Evolutionary conservation across 2,797 vertebrate species (phyloP).

Genomic region (Myotis findleyi): DNA sequence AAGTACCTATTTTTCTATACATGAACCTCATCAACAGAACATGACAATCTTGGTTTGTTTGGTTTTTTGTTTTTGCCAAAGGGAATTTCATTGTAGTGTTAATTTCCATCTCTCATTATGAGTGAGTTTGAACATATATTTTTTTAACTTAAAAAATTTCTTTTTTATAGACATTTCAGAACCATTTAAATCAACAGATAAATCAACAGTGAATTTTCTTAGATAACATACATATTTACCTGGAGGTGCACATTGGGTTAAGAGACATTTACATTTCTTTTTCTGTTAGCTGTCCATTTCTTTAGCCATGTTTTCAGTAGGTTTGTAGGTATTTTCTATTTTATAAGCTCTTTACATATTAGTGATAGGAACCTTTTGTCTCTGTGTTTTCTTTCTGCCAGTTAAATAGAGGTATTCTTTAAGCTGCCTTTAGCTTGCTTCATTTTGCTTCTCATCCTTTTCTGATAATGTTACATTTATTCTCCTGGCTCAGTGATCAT

Average conservation of each 20-base stretch:
- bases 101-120: not conserved
- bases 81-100: not conserved
- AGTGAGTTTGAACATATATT: not conserved
- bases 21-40: not conserved
- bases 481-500: conserved; percentile 11
- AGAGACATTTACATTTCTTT: conserved; percentile 16
- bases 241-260: not conserved
- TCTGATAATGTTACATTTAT: not conserved
- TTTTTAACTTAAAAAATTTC: not conserved
- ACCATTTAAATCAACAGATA: not conserved
- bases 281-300: not conserved
- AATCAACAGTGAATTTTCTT: not conserved
- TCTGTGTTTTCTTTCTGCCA: conserved; percentile 18
- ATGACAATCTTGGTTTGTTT: not conserved
- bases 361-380: not conserved
- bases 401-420: not conserved
- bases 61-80: not conserved
- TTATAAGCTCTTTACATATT: conserved; percentile 12
- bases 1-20: not conserved
- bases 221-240: not conserved
- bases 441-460: conserved; percentile 6
- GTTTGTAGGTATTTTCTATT: conserved; percentile 33
- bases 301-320: not conserved
- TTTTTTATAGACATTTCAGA: not conserved
- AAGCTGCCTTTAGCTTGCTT: not conserved